Evolutionary conservation across 2,113 vertebrate genomes (phyloP), one percentile per base, ranked within the genome.

Genomic region (Carlito syrichta): DNA sequence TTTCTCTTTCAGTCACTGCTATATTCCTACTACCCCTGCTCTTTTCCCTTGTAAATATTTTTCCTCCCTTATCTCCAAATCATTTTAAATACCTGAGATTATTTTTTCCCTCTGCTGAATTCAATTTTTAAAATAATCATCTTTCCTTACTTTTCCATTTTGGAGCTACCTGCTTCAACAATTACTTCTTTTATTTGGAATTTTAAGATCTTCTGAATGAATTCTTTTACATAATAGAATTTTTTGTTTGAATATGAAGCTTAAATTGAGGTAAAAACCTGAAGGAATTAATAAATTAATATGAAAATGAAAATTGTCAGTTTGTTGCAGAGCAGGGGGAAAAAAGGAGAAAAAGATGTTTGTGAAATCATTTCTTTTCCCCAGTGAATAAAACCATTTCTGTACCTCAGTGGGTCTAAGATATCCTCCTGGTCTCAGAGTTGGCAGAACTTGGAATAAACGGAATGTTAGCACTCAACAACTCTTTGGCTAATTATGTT

Each of bases 401-500:
- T 50, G 20, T 32, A 60, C 40, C 23, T 13, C 43, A 69, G 77
- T 48, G 13, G 32, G 40, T 71, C 60, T 56, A 52, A 58, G n/a
- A 48, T 40, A 50, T 6, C 52, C 40, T 96, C 45, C 19, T 11
- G 23, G 32, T 76, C 40, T 89, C 89, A 45, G 35, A 77, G 13
- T 10, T 71, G 8, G 35, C 20, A 93, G 78, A 19, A 77, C 14
- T 89, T 69, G 22, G 45, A 35, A 58, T 54, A 62, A 87, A 88
- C 90, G 74, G 54, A 5, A 86, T 48, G 60, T 1, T n/a, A 50
- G 6, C 40, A 22, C 4, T 8, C 40, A 84, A 43, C 14, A 89
- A 40, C n/a, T 68, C 48, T 71, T 71, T 77, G 82, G 27, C 93
- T 93, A 74, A 87, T 96, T 95, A 82, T 48, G 48, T 50, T 91